phyloP scores from a whole-genome alignment of 2,113 vertebrate species.

The Pterophyllum scalare region DNA sequence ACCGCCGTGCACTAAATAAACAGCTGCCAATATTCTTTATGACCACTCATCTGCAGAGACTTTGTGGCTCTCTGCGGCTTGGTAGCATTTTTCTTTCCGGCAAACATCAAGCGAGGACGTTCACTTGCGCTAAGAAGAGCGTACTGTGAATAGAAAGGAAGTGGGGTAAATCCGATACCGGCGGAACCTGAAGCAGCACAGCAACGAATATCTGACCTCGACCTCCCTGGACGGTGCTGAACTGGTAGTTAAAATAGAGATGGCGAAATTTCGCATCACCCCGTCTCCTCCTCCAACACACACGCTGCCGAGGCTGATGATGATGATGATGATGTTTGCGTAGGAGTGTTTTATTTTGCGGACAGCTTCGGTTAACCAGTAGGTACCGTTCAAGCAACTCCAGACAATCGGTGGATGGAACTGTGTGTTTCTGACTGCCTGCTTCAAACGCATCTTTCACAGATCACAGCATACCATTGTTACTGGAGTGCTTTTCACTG shows the following conservation, averaged over 20 bases:
- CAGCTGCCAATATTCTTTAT: neutral
- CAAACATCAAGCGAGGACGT: conserved; percentile 20
- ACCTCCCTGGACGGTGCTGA: conserved; percentile 47
- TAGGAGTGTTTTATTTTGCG: conserved; percentile 70
- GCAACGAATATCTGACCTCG: conserved; percentile 57
- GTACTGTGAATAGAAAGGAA: neutral
- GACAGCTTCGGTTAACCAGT: conserved; percentile 37
- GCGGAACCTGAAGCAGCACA: neutral
- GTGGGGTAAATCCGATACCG: neutral
- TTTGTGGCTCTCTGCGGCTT: conserved; percentile 14
- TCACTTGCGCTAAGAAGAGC: conserved; percentile 21
- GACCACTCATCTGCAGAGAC: conserved; percentile 27
- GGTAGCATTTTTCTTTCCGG: conserved; percentile 5
- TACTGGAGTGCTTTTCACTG: neutral
- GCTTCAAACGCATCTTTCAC: conserved; percentile 20
- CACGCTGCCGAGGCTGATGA: conserved; percentile 51
- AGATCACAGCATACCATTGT: neutral
- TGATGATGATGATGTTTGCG: conserved; percentile 62
- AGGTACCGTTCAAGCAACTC: conserved; percentile 64
- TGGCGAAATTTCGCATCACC: conserved; percentile 58
- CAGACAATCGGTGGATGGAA: conserved; percentile 56
- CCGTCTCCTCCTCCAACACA: conserved; percentile 58
- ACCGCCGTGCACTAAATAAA: conserved; percentile 4
- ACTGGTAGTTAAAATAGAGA: conserved; percentile 60
- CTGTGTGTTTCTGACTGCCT: conserved; percentile 7